Evolutionary conservation across 2,797 vertebrate species (phyloP), one percentile per base, ranked within the genome.

Genomic region (Heterohyrax brucei): DNA sequence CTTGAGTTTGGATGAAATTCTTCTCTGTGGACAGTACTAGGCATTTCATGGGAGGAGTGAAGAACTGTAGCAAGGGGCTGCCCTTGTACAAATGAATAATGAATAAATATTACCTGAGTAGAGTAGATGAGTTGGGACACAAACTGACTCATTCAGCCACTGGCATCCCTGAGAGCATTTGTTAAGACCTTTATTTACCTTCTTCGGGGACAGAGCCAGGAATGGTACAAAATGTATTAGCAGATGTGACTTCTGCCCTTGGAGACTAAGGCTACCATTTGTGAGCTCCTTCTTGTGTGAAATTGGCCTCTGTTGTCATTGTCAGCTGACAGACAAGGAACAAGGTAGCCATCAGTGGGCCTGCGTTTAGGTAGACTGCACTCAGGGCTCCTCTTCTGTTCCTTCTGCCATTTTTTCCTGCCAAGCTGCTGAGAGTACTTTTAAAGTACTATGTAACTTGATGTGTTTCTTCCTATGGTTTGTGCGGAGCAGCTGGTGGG

Each of bases 281-380:
- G 76, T 73, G 92, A 96, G 88, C 18, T 48, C 79, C 61, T 93
- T 94, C 87, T 90, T 86, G 80, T 94, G 80, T 96, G 87, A 93
- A 95, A 95, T 95, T 93, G 94, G 92, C 88, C 88, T 95, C 85
- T 56, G 33, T 95, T 94, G 87, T 96, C 68, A 82, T 95, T 94
- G 89, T 95, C 53, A 80, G 53, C 53, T 48, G 85, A 78, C 79
- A 92, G 82, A 72, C n/a, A 30, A 59, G 68, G 75, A 79, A 33
- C 56, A 70, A 28, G 39, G 83, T 13, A 21, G 46, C n/a, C 26
- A 44, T 5, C 22, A 48, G 76, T 75, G 77, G 61, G 9, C 76
- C 50, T 2, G 61, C 73, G 0, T 46, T 4, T 4, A 62, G 64
- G 30, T 28, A 26, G 28, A n/a, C 12, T 12, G 53, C 3, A 18